These are phyloP conservation scores for Pyrgus malvae DNA, from an alignment of 2,888 invertebrate genomes.

Conservation along the genomic window DNA sequence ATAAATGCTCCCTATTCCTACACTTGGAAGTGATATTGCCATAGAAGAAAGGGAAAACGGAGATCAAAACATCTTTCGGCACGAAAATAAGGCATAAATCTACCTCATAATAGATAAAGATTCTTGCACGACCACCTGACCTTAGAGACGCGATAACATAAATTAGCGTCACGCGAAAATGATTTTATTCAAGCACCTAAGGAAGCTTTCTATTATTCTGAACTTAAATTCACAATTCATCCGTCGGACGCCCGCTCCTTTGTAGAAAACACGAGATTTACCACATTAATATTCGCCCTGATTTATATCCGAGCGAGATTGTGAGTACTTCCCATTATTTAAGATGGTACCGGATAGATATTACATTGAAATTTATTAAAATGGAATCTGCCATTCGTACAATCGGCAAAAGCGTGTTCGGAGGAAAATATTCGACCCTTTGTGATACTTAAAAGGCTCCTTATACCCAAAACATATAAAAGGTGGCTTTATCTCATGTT, in stretches of 20 bases:
- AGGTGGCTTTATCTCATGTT: constrained; percentile 1
- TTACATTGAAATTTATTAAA: constrained; percentile 31
- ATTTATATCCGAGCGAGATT: constrained; percentile 36
- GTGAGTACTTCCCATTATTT: constrained; percentile 34
- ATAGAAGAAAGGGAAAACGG: neutral
- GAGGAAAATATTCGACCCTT: constrained; percentile 19
- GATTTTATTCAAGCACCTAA: constrained; percentile 23
- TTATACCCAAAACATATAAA: constrained; percentile 3
- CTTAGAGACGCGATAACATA: constrained; percentile 5
- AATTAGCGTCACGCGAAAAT: constrained; percentile 26
- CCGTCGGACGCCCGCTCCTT: no score
- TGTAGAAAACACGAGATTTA: constrained; percentile 26
- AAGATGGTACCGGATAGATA: constrained; percentile 30
- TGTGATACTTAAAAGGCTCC: constrained; percentile 11
- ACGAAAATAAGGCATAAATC: constrained; percentile 10
- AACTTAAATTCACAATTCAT: constrained; percentile 19
- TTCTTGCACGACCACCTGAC: constrained; percentile 2
- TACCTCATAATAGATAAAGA: neutral
- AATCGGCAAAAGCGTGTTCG: constrained; percentile 10
- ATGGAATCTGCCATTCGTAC: constrained; percentile 22
- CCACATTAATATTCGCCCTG: constrained; percentile 38
- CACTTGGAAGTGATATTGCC: neutral
- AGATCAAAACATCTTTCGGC: constrained; percentile 3
- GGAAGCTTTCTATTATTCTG: constrained; percentile 22
- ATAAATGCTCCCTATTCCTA: no score